Conservation (phyloP, 2,797 vertebrate species). For the Pelochelys cantorii region DNA sequence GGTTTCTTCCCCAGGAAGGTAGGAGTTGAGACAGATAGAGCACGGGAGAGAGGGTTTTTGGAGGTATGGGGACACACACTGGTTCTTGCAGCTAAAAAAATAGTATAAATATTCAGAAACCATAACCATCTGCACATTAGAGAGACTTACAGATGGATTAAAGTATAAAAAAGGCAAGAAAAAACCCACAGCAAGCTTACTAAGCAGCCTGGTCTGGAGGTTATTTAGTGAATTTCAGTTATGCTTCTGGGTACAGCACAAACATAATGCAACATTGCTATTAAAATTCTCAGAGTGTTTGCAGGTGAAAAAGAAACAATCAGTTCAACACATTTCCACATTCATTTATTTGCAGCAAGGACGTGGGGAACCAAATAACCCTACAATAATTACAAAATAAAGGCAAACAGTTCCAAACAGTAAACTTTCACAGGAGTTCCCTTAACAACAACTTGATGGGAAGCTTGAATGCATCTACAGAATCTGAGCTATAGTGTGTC, state of each 20-base stretch:
- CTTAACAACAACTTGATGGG: background rate
- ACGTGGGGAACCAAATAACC: background rate
- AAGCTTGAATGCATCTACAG: background rate
- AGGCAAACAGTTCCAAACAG: background rate
- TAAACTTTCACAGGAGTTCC: background rate
- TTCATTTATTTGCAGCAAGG: background rate
- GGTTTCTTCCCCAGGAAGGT: background rate
- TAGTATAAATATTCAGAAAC: background rate
- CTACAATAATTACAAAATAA: background rate
- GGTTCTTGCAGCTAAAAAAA: background rate
- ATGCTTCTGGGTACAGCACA: constrained; percentile 9
- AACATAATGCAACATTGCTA: background rate
- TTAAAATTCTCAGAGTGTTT: background rate
- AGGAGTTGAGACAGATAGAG: background rate
- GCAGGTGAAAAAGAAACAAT: background rate
- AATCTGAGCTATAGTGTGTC: background rate
- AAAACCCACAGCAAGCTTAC: background rate
- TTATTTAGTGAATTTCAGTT: background rate
- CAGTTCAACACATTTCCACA: background rate
- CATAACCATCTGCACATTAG: background rate
- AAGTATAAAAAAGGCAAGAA: background rate
- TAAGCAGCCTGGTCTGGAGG: background rate
- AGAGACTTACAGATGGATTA: background rate
- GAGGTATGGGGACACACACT: accelerated
- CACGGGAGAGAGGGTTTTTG: background rate